phyloP scores from a whole-genome alignment of 2,797 vertebrate genomes.

The Octomys mimax region DNA sequence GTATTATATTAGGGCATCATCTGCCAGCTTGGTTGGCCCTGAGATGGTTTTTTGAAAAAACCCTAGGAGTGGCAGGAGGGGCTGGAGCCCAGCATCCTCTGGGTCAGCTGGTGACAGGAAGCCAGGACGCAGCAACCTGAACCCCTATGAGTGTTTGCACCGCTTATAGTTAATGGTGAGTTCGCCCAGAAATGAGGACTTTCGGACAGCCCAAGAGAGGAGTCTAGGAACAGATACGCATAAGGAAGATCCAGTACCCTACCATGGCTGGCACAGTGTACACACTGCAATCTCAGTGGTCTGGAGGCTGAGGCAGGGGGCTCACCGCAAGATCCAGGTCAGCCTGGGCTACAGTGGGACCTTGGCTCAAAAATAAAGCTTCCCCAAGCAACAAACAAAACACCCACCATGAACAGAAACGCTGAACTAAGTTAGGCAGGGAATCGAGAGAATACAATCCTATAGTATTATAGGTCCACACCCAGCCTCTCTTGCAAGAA shows the following conservation, averaged over 20 bases:
- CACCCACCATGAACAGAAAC: neutral
- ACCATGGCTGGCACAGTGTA: neutral
- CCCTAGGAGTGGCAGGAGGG: neutral
- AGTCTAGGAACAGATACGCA: neutral
- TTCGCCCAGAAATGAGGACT: neutral
- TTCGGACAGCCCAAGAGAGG: neutral
- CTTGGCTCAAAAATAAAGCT: neutral
- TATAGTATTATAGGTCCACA: neutral
- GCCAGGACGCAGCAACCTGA: neutral
- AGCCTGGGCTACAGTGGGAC: neutral
- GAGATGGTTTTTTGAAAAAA: neutral
- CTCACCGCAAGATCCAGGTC: neutral
- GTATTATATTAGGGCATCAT: neutral
- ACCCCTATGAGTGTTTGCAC: neutral
- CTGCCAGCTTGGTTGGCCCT: neutral
- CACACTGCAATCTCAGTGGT: neutral
- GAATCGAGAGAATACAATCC: neutral
- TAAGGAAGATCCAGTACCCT: neutral
- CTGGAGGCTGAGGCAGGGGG: neutral
- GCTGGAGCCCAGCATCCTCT: neutral
- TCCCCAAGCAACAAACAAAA: neutral
- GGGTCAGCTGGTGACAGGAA: neutral
- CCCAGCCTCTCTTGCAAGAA: neutral
- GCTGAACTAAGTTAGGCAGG: neutral
- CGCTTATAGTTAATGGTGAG: neutral